Conservation (phyloP, 2,113 vertebrate species). For the Henicopernis longicauda region DNA sequence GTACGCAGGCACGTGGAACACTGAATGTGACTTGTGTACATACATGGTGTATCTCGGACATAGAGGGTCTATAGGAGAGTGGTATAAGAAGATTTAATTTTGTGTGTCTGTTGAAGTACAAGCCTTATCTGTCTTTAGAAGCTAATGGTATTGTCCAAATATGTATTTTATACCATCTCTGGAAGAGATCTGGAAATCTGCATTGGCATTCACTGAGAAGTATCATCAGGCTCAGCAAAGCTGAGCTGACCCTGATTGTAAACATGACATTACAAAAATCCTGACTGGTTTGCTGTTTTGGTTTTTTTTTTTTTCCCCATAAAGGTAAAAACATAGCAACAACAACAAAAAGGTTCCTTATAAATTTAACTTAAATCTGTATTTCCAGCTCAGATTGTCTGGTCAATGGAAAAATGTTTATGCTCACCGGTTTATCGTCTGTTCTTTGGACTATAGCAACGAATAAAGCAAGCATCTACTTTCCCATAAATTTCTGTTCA, state of each 20-base stretch:
- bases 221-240: not conserved
- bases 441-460: not conserved
- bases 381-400: not conserved
- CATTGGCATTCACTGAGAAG: not conserved
- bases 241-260: not conserved
- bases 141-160: not conserved
- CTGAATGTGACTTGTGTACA: accelerated
- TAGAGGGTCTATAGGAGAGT: not conserved
- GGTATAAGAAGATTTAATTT: not conserved
- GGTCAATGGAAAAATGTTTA: not conserved
- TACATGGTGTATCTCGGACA: accelerated
- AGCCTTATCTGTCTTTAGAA: not conserved
- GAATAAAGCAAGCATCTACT: not conserved
- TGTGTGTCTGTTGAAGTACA: not conserved
- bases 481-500: not conserved
- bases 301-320: not conserved
- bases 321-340: not conserved
- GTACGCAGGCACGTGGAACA: not conserved
- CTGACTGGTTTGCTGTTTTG: not conserved
- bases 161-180: not conserved
- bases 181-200: not conserved
- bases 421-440: not conserved
- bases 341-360: not conserved
- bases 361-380: not conserved
- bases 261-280: not conserved